These are phyloP conservation scores for Cariama cristata DNA, from an alignment of 2,113 vertebrate species.

Conservation along the genomic window DNA sequence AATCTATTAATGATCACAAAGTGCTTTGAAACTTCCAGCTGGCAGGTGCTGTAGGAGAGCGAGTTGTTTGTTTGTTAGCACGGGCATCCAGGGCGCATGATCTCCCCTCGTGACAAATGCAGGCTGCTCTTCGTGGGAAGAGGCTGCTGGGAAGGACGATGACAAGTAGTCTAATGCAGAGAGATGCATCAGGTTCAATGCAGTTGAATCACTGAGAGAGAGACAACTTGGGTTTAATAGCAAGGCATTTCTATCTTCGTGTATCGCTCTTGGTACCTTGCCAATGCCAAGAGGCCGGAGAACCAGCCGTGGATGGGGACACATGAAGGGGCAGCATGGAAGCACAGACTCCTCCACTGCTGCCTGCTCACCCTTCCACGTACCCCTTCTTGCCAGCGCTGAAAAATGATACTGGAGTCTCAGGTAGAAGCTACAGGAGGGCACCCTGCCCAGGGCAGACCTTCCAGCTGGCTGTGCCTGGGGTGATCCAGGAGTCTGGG, in stretches of 20 bases:
- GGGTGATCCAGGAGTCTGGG: neutral
- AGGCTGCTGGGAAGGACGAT: neutral
- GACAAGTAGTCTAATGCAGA: neutral
- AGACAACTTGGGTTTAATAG: neutral
- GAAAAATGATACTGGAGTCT: neutral
- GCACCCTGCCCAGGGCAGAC: neutral
- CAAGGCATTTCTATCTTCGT: neutral
- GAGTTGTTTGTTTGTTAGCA: neutral
- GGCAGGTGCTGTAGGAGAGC: neutral
- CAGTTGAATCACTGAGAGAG: neutral
- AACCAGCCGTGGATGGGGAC: accelerated
- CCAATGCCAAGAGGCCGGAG: neutral
- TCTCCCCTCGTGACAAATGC: neutral
- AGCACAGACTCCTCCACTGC: neutral
- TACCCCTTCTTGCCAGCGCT: accelerated
- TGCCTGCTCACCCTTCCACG: neutral
- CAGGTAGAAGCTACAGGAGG: neutral
- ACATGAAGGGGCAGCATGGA: accelerated
- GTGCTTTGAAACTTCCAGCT: neutral
- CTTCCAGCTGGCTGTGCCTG: neutral
- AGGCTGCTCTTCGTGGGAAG: neutral
- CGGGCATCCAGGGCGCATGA: neutral
- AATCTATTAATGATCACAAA: neutral
- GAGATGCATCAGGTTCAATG: neutral
- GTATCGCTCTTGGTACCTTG: neutral